These are phyloP conservation scores for Drosophila monieri DNA, from an alignment of 2,888 invertebrate genomes.

Conservation along the genomic window DNA sequence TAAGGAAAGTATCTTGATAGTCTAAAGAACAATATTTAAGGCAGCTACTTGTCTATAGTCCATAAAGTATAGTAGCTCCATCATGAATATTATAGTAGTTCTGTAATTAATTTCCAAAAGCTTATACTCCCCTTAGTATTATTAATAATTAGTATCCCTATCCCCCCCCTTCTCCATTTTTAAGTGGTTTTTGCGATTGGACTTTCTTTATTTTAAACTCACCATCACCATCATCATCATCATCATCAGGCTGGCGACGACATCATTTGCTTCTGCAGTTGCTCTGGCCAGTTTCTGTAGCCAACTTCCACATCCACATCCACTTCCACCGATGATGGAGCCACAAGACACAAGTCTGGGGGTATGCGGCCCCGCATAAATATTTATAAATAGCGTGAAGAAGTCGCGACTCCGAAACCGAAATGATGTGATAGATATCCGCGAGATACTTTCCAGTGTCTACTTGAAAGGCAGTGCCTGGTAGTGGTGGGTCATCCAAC, in stretches of 20 bases:
- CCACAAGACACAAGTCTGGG: constrained; percentile 6
- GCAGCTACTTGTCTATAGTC: no score
- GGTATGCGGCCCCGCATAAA: constrained; percentile 58
- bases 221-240: constrained; percentile 10
- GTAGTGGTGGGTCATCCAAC: constrained; percentile 33
- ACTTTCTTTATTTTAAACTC: constrained; percentile 73
- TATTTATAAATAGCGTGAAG: constrained; percentile 66
- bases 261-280: constrained; percentile 61
- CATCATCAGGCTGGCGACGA: constrained; percentile 69
- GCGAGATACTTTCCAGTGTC: constrained; percentile 35
- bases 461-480: neutral
- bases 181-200: constrained; percentile 58
- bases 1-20: no score
- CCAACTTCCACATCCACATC: constrained; percentile 2
- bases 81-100: no score
- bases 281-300: constrained; percentile 27
- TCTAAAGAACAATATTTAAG: no score
- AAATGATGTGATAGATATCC: constrained; percentile 48
- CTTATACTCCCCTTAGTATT: no score
- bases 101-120: no score
- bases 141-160: no score
- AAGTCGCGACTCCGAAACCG: constrained; percentile 50
- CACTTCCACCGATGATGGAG: constrained; percentile 11
- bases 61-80: no score
- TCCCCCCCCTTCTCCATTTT: constrained; percentile 26